These are phyloP conservation scores for Himalopsyche kuldschensis DNA, from an alignment of 2,888 invertebrate species.

Conservation along the genomic window DNA sequence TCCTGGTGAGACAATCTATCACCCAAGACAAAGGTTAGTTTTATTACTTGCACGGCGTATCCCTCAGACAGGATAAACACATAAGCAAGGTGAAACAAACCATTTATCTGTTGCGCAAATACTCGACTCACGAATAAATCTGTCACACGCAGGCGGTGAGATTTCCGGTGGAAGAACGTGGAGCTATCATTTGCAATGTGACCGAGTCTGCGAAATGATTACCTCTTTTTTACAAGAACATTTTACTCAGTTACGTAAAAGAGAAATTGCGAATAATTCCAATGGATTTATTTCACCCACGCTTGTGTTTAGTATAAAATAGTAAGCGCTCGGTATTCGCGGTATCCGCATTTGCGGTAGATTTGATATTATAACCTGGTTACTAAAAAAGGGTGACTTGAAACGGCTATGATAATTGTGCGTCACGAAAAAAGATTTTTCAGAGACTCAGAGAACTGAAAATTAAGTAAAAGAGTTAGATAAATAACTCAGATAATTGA, in stretches of 20 bases:
- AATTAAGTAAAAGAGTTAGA: no score
- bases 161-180: background rate
- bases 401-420: no score
- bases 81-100: background rate
- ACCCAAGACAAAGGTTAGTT: background rate
- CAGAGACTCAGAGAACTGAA: no score
- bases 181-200: background rate
- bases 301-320: no score
- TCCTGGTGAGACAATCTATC: background rate
- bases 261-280: background rate
- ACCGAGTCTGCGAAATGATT: background rate
- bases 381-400: no score
- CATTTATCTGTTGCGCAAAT: background rate
- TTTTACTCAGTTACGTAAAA: background rate
- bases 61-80: background rate
- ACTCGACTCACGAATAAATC: background rate
- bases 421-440: no score
- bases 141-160: background rate
- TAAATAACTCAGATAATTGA: no score
- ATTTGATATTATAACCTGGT: no score
- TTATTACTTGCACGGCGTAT: background rate
- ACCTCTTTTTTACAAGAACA: background rate
- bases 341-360: no score
- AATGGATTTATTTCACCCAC: no score
- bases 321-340: no score